phyloP scores from a whole-genome alignment of 2,888 invertebrate genomes.

The Philopedon plagiatum region DNA sequence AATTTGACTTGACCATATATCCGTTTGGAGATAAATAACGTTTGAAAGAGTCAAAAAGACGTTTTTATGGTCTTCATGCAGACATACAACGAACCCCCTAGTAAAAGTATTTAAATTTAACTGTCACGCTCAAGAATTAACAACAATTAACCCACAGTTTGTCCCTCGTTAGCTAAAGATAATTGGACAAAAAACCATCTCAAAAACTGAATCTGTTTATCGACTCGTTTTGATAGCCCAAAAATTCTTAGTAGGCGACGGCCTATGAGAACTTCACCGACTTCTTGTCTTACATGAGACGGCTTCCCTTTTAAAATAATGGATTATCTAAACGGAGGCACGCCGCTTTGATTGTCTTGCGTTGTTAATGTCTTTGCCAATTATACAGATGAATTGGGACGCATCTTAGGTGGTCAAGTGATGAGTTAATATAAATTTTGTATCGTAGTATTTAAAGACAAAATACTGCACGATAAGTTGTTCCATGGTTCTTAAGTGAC shows the following conservation, averaged over 20 bases:
- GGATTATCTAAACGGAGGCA: constrained; percentile 32
- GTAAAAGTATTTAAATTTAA: constrained; percentile 23
- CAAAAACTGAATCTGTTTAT: constrained; percentile 17
- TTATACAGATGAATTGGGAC: constrained; percentile 19
- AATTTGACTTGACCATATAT: too few species aligned
- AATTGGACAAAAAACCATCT: constrained; percentile 28
- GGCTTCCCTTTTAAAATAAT: constrained; percentile 23
- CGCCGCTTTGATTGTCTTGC: constrained; percentile 30
- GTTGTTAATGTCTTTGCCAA: constrained; percentile 38
- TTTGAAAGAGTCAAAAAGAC: background rate
- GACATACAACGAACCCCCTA: constrained; percentile 10
- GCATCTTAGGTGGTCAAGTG: constrained; percentile 26
- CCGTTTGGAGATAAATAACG: background rate
- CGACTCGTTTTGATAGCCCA: constrained; percentile 16
- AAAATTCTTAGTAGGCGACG: constrained; percentile 45
- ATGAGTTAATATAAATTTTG: background rate
- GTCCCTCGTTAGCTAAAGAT: constrained; percentile 26
- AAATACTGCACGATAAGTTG: too few species aligned
- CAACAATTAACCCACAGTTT: constrained; percentile 24
- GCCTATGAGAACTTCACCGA: constrained; percentile 31
- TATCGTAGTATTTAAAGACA: too few species aligned
- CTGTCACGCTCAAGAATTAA: constrained; percentile 7
- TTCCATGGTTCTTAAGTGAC: too few species aligned
- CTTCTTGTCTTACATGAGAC: constrained; percentile 35
- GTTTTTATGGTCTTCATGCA: constrained; percentile 3